Evolutionary conservation across 2,113 vertebrate genomes (phyloP).

Genomic region (Nothoprocta perdicaria): DNA sequence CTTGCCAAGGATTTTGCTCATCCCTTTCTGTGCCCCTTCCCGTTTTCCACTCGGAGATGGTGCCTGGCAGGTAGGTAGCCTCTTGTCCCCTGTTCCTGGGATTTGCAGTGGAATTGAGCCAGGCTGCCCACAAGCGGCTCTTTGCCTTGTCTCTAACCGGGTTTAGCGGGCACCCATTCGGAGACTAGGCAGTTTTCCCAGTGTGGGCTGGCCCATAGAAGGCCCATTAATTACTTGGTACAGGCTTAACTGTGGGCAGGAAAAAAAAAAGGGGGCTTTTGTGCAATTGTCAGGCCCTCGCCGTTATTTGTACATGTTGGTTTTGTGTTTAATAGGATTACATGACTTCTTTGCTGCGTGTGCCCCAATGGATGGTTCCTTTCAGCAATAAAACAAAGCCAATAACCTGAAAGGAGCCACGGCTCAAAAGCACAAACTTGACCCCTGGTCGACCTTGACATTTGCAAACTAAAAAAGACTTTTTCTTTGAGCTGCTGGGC

Average conservation of each 20-base stretch:
- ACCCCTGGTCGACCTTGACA: conserved; percentile 78
- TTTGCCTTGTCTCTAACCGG: neutral
- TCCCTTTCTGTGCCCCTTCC: neutral
- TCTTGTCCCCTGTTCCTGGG: neutral
- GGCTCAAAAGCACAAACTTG: conserved; percentile 72
- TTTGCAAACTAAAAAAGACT: conserved; percentile 64
- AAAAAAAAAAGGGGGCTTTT: conserved; percentile 63
- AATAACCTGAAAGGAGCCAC: conserved; percentile 72
- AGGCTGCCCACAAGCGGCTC: conserved; percentile 8
- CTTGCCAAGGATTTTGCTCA: neutral
- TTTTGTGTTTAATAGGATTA: conserved; percentile 73
- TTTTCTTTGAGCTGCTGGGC: conserved; percentile 70
- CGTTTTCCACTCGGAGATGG: neutral
- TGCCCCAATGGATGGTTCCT: conserved; percentile 75
- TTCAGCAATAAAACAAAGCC: conserved; percentile 79
- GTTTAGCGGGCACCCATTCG: neutral
- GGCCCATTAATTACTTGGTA: conserved; percentile 55
- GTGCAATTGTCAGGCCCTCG: conserved; percentile 46
- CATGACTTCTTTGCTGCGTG: conserved; percentile 71
- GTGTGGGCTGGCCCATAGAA: conserved; percentile 21
- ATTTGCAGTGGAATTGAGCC: neutral
- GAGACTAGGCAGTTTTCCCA: conserved; percentile 54
- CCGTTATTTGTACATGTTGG: conserved; percentile 77
- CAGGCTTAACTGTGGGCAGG: conserved; percentile 34
- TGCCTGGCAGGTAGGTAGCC: neutral